Conservation (phyloP, 2,113 vertebrate species). For the Heterotis niloticus region DNA sequence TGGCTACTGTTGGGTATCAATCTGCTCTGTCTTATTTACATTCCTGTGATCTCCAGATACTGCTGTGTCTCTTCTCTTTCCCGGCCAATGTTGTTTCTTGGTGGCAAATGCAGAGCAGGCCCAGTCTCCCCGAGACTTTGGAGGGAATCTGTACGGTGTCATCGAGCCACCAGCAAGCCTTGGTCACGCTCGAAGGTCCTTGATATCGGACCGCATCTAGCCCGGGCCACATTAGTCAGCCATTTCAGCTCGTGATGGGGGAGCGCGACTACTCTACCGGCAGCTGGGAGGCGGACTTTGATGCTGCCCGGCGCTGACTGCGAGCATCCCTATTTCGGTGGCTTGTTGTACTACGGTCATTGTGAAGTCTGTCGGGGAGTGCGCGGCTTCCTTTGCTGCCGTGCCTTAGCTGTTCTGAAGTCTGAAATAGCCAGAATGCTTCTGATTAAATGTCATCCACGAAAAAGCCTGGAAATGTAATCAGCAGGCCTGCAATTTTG, state of each 20-base stretch:
- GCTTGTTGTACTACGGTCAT: background rate
- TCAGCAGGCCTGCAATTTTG: slow-evolving; percentile 46
- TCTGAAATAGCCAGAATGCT: slow-evolving; percentile 45
- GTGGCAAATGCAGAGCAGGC: background rate
- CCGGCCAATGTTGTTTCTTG: background rate
- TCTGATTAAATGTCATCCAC: slow-evolving; percentile 42
- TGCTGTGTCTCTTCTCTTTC: slow-evolving; percentile 15
- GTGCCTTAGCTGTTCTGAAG: slow-evolving; percentile 42
- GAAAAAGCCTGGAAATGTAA: slow-evolving; percentile 40
- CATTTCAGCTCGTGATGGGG: background rate
- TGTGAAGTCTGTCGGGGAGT: background rate
- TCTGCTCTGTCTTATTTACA: slow-evolving; percentile 38
- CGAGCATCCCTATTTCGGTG: background rate
- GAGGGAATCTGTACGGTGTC: background rate
- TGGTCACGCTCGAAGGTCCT: background rate
- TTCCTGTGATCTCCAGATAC: slow-evolving; percentile 36
- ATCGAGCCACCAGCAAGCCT: background rate
- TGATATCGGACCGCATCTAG: background rate
- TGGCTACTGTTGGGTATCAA: background rate
- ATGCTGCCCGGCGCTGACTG: background rate
- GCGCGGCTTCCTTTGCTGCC: background rate
- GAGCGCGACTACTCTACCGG: background rate
- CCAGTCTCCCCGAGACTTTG: no score
- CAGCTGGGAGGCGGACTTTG: background rate
- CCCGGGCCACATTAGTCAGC: background rate